Conservation (phyloP, 2,888 invertebrate species). For the Baccha elongata region DNA sequence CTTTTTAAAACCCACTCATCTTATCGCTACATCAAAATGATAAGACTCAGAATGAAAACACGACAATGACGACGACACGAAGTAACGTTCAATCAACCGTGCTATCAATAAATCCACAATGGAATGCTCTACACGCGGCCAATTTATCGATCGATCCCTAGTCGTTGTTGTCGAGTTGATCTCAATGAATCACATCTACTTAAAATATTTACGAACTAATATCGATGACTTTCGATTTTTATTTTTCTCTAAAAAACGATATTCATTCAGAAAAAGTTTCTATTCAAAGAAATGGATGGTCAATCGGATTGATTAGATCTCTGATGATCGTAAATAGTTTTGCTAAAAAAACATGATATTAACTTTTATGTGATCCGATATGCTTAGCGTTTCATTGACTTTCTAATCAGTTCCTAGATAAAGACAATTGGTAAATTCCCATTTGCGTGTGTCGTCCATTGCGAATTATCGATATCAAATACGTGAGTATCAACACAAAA, state of each 20-base stretch:
- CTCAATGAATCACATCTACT: conserved; percentile 38
- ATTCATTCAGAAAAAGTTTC: neutral
- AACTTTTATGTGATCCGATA: too few relatives aligned
- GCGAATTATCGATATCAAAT: too few relatives aligned
- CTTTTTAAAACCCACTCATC: neutral
- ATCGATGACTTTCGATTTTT: conserved; percentile 1
- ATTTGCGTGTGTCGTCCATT: too few relatives aligned
- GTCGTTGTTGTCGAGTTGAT: conserved; percentile 1
- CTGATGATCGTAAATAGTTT: too few relatives aligned
- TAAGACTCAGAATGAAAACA: conserved; percentile 44
- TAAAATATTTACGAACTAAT: neutral
- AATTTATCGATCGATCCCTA: neutral
- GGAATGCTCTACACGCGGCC: conserved; percentile 63
- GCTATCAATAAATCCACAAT: conserved; percentile 61
- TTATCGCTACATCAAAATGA: conserved; percentile 51
- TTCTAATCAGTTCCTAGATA: too few relatives aligned
- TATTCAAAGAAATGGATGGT: too few relatives aligned
- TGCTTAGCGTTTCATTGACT: too few relatives aligned
- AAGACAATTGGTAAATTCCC: too few relatives aligned
- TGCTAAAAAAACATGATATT: too few relatives aligned
- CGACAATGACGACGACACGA: conserved; percentile 29
- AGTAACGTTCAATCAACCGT: conserved; percentile 64
- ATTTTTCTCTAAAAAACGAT: neutral
- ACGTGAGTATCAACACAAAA: too few relatives aligned
- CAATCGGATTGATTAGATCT: too few relatives aligned